Percentiles rank a stretch among this genome's conserved stretches.
Evolutionary conservation across 2,797 vertebrate species (phyloP).

Genomic region (Macropodus opercularis): DNA sequence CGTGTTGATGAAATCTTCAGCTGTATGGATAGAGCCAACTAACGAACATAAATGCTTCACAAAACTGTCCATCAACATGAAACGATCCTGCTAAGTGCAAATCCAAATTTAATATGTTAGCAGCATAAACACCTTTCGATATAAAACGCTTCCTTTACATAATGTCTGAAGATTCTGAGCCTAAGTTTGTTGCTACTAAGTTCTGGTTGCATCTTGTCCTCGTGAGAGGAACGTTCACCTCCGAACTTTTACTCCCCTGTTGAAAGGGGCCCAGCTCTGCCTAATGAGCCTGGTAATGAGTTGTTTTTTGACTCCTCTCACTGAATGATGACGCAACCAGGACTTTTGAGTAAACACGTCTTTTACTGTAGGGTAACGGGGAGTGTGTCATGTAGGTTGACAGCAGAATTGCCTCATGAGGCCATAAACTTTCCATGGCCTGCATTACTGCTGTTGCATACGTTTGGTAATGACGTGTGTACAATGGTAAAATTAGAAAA

Average conservation of each 20-base stretch:
- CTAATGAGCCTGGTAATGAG: conserved; percentile 67
- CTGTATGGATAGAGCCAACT: no score
- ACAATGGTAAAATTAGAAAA: no score
- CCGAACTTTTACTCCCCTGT: conserved; percentile 37
- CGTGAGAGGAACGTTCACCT: conserved; percentile 6
- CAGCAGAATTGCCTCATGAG: background rate
- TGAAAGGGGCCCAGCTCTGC: conserved; percentile 10
- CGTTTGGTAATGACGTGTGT: no score
- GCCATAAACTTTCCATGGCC: conserved; percentile 11
- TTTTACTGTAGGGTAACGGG: conserved; percentile 6
- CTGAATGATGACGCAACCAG: conserved; percentile 51
- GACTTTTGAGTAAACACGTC: conserved; percentile 41
- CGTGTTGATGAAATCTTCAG: no score
- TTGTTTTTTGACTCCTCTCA: conserved; percentile 49
- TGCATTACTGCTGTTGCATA: background rate
- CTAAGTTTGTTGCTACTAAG: no score
- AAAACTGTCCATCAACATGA: no score
- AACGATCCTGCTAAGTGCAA: no score
- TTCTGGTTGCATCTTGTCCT: conserved; percentile 8
- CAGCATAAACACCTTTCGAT: no score
- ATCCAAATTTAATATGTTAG: no score
- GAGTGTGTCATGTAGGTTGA: background rate
- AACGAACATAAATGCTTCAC: no score
- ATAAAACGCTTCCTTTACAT: no score
- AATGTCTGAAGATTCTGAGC: no score